phyloP scores from a whole-genome alignment of 2,797 vertebrate species.

The Antennarius maculatus region DNA sequence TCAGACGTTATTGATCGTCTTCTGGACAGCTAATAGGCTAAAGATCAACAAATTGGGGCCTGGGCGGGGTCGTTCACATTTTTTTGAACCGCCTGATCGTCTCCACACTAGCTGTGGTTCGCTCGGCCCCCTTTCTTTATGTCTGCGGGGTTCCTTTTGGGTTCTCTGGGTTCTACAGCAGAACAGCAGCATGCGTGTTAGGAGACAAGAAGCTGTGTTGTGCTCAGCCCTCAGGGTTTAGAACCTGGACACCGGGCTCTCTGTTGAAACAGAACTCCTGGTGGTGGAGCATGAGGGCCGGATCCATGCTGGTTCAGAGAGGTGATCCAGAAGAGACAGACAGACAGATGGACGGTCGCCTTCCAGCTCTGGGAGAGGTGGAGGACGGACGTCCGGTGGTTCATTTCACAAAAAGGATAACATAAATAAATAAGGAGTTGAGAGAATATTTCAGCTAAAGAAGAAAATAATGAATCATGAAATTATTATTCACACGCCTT shows the following conservation, averaged over 20 bases:
- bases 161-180: too few relatives aligned
- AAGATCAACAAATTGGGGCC: constrained; percentile 38
- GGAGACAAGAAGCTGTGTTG: neutral
- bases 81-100: constrained; percentile 21
- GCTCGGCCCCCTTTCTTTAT: neutral
- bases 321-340: constrained; percentile 22
- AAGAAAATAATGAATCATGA: too few relatives aligned
- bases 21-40: constrained; percentile 57
- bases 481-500: too few relatives aligned
- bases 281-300: constrained; percentile 41
- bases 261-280: constrained; percentile 26
- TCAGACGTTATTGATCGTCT: constrained; percentile 56
- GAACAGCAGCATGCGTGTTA: too few relatives aligned
- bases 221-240: neutral
- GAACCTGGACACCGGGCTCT: constrained; percentile 8
- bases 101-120: constrained; percentile 3
- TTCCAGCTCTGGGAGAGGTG: neutral
- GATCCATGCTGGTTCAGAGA: constrained; percentile 36
- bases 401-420: too few relatives aligned
- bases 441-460: too few relatives aligned
- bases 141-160: neutral
- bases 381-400: too few relatives aligned
- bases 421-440: too few relatives aligned
- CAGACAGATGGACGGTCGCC: constrained; percentile 41
- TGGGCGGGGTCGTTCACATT: constrained; percentile 33